Percentiles rank a stretch among this genome's conserved stretches.
phyloP scores from a whole-genome alignment of 2,797 vertebrate genomes.

The Acanthurus tractus region DNA sequence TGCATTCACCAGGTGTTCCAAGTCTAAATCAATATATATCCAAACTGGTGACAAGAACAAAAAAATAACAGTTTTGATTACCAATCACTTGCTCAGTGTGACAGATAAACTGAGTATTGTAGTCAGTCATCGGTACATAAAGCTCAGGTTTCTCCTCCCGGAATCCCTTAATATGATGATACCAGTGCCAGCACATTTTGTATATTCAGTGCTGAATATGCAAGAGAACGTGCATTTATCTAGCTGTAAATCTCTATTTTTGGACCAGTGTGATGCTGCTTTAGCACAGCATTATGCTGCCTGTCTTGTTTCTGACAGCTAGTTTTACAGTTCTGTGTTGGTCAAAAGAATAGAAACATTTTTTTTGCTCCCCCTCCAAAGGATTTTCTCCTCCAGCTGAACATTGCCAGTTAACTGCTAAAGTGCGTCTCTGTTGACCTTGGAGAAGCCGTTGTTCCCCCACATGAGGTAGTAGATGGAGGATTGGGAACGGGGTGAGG shows the following conservation, averaged over 20 bases:
- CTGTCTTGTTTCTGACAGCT: conserved; percentile 17
- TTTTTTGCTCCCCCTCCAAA: conserved; percentile 18
- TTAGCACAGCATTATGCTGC: not conserved
- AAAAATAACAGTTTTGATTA: conserved; percentile 29
- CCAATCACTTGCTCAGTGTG: conserved; percentile 29
- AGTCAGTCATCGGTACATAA: conserved; percentile 9
- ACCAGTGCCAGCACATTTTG: not conserved
- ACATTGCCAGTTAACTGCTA: conserved; percentile 12
- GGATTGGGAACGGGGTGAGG: conserved; percentile 43
- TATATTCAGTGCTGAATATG: not conserved
- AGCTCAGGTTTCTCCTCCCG: not conserved
- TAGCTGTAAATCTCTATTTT: not conserved
- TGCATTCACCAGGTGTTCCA: conserved; percentile 45
- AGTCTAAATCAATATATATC: conserved; percentile 34
- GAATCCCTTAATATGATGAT: not conserved
- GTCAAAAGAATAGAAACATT: not conserved
- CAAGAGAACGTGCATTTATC: not conserved
- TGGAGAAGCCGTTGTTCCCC: conserved; percentile 43
- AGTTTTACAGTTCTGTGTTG: conserved; percentile 23
- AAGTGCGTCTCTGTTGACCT: conserved; percentile 43
- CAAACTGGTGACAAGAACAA: conserved; percentile 14
- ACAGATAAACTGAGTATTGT: conserved; percentile 22
- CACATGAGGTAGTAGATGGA: conserved; percentile 18
- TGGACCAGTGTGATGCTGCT: not conserved
- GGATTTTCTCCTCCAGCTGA: conserved; percentile 18